Conservation (phyloP, 2,113 vertebrate species). For the Brachirus orientalis region DNA sequence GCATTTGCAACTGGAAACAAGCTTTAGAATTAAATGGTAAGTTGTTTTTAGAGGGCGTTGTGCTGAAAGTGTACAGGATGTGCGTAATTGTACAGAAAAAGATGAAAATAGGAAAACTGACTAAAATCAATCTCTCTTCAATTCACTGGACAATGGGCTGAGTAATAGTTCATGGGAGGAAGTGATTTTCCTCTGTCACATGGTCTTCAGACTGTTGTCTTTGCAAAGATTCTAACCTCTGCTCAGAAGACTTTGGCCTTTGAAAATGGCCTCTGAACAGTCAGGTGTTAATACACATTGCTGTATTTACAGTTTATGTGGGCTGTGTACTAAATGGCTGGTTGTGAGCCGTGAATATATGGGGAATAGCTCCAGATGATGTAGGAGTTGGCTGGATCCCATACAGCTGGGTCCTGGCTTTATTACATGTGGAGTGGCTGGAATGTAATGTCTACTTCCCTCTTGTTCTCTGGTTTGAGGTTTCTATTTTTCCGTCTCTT, state of each 20-base stretch:
- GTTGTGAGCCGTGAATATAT: constrained; percentile 42
- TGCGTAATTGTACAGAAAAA: too few species aligned
- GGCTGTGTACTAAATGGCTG: constrained; percentile 15
- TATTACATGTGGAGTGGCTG: constrained; percentile 46
- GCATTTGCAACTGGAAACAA: too few species aligned
- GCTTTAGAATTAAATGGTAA: neutral
- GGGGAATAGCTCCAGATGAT: constrained; percentile 59
- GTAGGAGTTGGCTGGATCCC: constrained; percentile 58
- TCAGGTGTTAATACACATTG: constrained; percentile 34
- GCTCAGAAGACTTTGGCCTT: constrained; percentile 27
- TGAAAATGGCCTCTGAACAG: constrained; percentile 14
- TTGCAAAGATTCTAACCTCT: constrained; percentile 55
- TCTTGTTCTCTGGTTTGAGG: constrained; percentile 60
- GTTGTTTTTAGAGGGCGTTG: too few species aligned
- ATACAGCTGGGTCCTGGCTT: constrained; percentile 65
- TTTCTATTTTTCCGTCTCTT: constrained; percentile 56
- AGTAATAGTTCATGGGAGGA: constrained; percentile 31
- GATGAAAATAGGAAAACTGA: too few species aligned
- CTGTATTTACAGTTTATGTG: constrained; percentile 35
- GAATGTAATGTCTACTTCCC: constrained; percentile 58
- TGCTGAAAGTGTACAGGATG: neutral
- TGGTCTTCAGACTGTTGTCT: constrained; percentile 47
- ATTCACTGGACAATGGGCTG: constrained; percentile 23
- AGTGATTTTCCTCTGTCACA: constrained; percentile 49
- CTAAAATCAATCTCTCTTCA: constrained; percentile 48